Evolutionary conservation across 2,888 invertebrate genomes (phyloP), one percentile per base, ranked within the genome.

Genomic region (Epinotia ramella): DNA sequence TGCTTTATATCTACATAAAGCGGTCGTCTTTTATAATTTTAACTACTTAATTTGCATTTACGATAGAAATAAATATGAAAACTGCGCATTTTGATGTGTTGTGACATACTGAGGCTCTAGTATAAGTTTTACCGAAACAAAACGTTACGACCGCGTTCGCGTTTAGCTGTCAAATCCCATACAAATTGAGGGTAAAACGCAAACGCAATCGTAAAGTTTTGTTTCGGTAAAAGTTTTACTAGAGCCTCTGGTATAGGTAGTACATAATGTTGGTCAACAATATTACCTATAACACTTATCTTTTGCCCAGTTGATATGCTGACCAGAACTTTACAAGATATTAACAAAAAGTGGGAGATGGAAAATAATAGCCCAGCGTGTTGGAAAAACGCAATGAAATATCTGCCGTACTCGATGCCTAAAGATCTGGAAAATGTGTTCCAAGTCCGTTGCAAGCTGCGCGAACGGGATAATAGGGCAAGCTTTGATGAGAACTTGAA

Each of bases 401-500:
- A 87, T 76, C 73, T 82, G 59, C 82, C 88, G 1, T 88, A 86
- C 81, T 90, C 89, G 76, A 80, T 68, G 73, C 90, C 89, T 40
- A 84, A 77, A 81, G 89, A 89, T 84, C 82, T 89, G 72, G 89
- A 90, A 60, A 81, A 73, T 33, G 79, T 82, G 33, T 87, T 84
- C 76, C 77, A 82, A 77, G 83, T 87, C 57, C 84, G 82, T 73
- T 90, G 91, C 87, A 84, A 83, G 79, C 79, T 83, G 67, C 82
- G 80, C 67, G 85, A 83, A 60, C 77, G 73, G 78, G 82, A 83
- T 72, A 89, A 88, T 83, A 86, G 79, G 80, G 82, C 87, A 79
- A 84, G 78, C 83, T 93, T 91, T 89, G 89, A 94, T 93, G 93
- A 93, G 86, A 93, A 93, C 88, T 92, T 92, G 77, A 88, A 89